Conservation (phyloP, 2,113 vertebrate genomes). For the Camarhynchus parvulus region DNA sequence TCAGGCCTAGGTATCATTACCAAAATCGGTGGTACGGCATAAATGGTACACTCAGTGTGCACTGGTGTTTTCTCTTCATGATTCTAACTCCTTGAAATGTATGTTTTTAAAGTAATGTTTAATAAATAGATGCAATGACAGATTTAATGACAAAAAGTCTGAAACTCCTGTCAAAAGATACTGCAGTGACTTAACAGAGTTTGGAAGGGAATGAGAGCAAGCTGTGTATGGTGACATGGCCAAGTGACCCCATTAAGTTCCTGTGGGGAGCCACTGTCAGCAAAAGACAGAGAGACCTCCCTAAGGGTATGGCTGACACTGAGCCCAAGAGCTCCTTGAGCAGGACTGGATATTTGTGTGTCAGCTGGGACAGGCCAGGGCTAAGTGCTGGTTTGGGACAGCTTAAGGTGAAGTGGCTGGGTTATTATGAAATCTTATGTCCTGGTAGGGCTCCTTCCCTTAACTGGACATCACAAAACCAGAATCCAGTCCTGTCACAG, state of each 20-base stretch:
- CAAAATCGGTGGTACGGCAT: neutral
- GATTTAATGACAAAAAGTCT: neutral
- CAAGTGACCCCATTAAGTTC: neutral
- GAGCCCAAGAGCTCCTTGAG: neutral
- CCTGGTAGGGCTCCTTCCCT: neutral
- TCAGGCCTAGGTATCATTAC: neutral
- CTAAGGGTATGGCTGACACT: neutral
- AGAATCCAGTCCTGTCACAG: neutral
- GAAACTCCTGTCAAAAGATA: neutral
- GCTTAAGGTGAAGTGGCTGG: neutral
- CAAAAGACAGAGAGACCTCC: neutral
- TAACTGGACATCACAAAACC: neutral
- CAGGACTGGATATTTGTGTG: neutral
- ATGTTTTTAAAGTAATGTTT: neutral
- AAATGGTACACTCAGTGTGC: neutral
- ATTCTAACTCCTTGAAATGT: neutral
- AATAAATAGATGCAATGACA: neutral
- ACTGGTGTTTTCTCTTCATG: neutral
- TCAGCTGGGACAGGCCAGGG: neutral
- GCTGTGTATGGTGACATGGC: neutral
- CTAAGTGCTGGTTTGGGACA: neutral
- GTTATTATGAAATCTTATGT: neutral
- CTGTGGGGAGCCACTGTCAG: accelerated
- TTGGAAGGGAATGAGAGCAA: neutral
- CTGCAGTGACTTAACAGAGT: neutral